These are phyloP conservation scores for Collichthys lucidus DNA, from an alignment of 2,113 vertebrate species.

Conservation along the genomic window DNA sequence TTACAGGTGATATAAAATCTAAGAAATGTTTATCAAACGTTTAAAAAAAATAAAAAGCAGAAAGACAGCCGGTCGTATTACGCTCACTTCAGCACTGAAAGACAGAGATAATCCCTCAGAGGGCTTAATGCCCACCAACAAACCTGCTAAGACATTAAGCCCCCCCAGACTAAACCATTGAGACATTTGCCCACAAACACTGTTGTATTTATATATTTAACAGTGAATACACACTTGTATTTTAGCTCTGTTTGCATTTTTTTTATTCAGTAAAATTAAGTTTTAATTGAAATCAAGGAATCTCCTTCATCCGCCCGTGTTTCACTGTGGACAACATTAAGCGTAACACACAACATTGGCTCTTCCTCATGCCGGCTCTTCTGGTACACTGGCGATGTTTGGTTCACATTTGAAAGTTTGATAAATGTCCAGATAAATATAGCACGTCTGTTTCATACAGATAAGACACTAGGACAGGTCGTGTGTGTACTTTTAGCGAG, in stretches of 20 bases:
- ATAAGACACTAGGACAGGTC: neutral
- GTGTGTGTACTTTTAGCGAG: neutral
- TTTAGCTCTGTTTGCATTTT: neutral
- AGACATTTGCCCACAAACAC: slow-evolving; percentile 5
- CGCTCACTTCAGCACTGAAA: slow-evolving; percentile 29
- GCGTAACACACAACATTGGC: slow-evolving; percentile 56
- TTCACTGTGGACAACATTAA: slow-evolving; percentile 49
- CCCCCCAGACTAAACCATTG: slow-evolving; percentile 41
- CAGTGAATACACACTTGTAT: no score
- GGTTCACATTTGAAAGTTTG: neutral
- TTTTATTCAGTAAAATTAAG: no score
- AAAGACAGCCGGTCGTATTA: slow-evolving; percentile 20
- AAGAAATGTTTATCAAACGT: neutral
- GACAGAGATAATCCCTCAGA: slow-evolving; percentile 58
- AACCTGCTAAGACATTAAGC: slow-evolving; percentile 60
- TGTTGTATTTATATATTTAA: neutral
- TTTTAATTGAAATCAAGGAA: neutral
- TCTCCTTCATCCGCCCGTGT: neutral
- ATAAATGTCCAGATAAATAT: neutral
- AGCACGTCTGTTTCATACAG: neutral
- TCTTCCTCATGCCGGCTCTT: neutral
- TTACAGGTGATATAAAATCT: neutral
- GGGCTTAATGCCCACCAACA: slow-evolving; percentile 60
- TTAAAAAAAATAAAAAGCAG: neutral
- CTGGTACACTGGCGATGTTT: neutral